Evolutionary conservation across 2,888 invertebrate genomes (phyloP), one percentile per base, ranked within the genome.

Genomic region (Callyntrura guangdongensis): DNA sequence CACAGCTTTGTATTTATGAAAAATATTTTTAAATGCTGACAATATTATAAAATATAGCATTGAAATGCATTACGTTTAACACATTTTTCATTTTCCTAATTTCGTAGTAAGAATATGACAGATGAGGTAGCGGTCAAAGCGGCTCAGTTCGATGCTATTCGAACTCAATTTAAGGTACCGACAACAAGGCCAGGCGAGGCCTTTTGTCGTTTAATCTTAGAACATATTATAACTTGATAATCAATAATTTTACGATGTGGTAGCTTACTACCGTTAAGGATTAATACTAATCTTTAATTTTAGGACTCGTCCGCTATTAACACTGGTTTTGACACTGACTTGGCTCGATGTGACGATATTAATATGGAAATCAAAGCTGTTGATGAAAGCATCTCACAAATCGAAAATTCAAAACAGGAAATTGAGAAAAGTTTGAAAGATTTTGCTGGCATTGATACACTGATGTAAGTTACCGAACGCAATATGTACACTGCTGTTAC

Each of bases 161-260:
- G 82, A 47, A 25, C 56, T n/a, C 47, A 82, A 12, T 82, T 88
- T 25, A 69, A 88, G 81, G 87, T 88, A 67, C n/a, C n/a, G n/a
- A n/a, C n/a, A n/a, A n/a, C n/a, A n/a, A n/a, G n/a, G n/a, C 69
- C 27, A 27, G 25, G 67, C 67, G 2, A 27, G 27, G n/a, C n/a
- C n/a, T n/a, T n/a, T n/a, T n/a, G n/a, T n/a, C n/a, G n/a, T n/a
- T n/a, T n/a, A n/a, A n/a, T n/a, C n/a, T n/a, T n/a, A n/a, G n/a
- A n/a, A n/a, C n/a, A n/a, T n/a, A n/a, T n/a, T n/a, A n/a, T n/a
- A n/a, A n/a, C n/a, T n/a, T n/a, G n/a, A n/a, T n/a, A n/a, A n/a
- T n/a, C n/a, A n/a, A n/a, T n/a, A n/a, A n/a, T n/a, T 12, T 27
- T 59, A 27, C n/a, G 59, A 59, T 27, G 27, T 1, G 6, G 20